A percentile compares a stretch with the other conserved stretches of the same genome.
These are phyloP conservation scores for Patella vulgata DNA, from an alignment of 1,140 invertebrate species.

Conservation along the genomic window DNA sequence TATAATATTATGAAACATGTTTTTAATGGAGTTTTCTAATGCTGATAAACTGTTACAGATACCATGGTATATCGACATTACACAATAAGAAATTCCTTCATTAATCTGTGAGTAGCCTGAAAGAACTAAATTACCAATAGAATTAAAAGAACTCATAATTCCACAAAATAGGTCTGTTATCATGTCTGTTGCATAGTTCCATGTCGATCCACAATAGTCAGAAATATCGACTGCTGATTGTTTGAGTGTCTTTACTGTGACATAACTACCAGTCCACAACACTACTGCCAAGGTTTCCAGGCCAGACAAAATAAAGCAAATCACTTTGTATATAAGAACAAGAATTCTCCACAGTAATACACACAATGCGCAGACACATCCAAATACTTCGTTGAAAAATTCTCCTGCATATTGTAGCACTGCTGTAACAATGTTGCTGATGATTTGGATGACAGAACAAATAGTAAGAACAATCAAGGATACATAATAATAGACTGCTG, in stretches of 20 bases:
- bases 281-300: conserved; percentile 16
- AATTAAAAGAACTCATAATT: conserved; percentile 15
- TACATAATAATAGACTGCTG: not conserved
- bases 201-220: conserved; percentile 20
- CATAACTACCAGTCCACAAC: conserved; percentile 22
- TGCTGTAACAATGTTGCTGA: conserved; percentile 1
- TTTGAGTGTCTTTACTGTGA: conserved; percentile 21
- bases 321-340: conserved; percentile 21
- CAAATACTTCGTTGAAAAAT: conserved; percentile 23
- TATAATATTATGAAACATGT: not conserved
- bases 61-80: too few species aligned
- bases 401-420: conserved; percentile 17
- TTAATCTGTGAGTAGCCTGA: not conserved
- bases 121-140: conserved; percentile 16
- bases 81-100: not conserved
- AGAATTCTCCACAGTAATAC: conserved; percentile 24
- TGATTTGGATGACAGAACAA: not conserved
- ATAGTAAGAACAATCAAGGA: not conserved
- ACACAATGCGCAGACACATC: conserved; percentile 21
- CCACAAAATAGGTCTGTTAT: conserved; percentile 1
- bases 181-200: conserved; percentile 14
- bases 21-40: not conserved
- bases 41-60: not conserved
- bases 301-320: conserved; percentile 20
- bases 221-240: conserved; percentile 21